Evolutionary conservation across 2,113 vertebrate genomes (phyloP).

Genomic region (Talpa occidentalis): DNA sequence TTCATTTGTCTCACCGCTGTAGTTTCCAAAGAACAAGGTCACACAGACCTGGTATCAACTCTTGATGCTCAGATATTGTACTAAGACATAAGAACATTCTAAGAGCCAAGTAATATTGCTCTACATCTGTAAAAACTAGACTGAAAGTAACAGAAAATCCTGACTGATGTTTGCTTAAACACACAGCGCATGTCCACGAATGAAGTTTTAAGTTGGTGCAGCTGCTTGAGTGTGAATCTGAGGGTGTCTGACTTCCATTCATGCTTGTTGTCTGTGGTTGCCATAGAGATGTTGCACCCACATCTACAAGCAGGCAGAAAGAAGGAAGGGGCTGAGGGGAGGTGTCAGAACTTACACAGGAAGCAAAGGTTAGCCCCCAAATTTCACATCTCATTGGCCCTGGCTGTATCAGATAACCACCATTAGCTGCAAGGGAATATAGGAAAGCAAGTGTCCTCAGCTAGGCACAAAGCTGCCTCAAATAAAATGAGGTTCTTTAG

Average conservation of each 20-base stretch:
- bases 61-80: neutral
- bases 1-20: neutral
- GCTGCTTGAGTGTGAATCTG: neutral
- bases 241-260: neutral
- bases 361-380: neutral
- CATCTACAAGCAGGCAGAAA: neutral
- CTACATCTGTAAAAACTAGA: neutral
- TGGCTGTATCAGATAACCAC: neutral
- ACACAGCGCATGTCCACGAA: neutral
- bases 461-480: neutral
- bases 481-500: neutral
- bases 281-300: neutral
- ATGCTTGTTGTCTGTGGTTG: neutral
- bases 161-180: neutral
- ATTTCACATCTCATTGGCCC: neutral
- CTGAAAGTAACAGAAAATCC: neutral
- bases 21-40: neutral
- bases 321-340: neutral
- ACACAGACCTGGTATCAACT: neutral
- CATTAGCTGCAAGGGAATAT: neutral
- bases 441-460: neutral
- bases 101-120: neutral
- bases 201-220: accelerated
- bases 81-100: neutral
- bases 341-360: neutral